These are phyloP conservation scores for Chironomus riparius DNA, from an alignment of 2,888 invertebrate genomes.

Conservation along the genomic window DNA sequence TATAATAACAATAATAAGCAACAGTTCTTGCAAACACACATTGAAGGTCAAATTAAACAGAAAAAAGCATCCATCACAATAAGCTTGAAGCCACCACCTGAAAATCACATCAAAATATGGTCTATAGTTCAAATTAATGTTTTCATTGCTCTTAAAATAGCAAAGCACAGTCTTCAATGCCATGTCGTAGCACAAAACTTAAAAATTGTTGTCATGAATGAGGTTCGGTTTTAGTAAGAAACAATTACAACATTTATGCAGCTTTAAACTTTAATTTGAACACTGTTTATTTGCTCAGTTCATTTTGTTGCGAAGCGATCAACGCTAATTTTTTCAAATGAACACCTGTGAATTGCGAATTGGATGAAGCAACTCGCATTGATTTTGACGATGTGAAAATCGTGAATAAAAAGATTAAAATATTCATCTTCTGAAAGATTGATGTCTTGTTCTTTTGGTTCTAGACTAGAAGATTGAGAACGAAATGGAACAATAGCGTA, in stretches of 20 bases:
- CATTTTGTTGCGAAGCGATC: too few species aligned
- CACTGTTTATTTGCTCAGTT: too few species aligned
- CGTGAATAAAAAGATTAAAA: neutral
- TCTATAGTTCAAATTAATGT: neutral
- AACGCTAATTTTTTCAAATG: neutral
- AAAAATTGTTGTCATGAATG: neutral
- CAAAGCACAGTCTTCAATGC: neutral
- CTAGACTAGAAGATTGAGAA: neutral
- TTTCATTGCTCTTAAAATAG: neutral
- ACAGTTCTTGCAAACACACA: neutral
- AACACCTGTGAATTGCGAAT: neutral
- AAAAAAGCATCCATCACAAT: neutral
- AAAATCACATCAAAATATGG: neutral
- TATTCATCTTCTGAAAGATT: neutral
- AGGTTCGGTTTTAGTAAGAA: neutral
- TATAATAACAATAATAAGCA: neutral
- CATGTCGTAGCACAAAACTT: neutral
- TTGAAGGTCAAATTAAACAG: neutral
- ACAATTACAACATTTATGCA: neutral
- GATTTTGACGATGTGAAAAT: neutral
- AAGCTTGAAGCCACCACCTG: neutral
- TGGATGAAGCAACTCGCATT: neutral
- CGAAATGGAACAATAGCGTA: too few species aligned
- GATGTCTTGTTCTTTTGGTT: neutral
- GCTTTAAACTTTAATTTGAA: neutral